Base-by-base conservation (phyloP, 2,888 invertebrate genomes). In the Shargacucullia verbasci region DNA sequence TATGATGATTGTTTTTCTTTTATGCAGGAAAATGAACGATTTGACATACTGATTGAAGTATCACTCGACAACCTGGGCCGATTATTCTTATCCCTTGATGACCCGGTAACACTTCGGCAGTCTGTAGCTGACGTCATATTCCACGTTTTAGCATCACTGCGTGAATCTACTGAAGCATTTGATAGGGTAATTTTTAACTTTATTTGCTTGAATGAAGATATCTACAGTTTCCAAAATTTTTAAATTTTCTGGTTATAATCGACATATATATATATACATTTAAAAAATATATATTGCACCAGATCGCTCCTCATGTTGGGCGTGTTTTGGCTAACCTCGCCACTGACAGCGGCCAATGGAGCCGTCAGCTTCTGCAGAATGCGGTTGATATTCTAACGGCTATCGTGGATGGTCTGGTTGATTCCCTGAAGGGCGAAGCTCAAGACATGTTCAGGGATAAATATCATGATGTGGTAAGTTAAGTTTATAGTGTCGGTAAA, bases 101-200 rank as follows among this genome's bases (percentile, higher is more conserved):
- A 95, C 38, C 95, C 95, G 0, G 88, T 94, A 2, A 80, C 94
- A 3, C 91, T 96, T 1, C 93, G 94, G 2, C 85, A 84, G 57
- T 94, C 94, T 35, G 94, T 95, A 0, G 95, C 95, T 0, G 94
- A 95, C 1, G 95, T 96, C 37, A 95, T 96, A 5, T 94, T 96
- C 66, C 94, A 96, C 63, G 95, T 97, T 80, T 81, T 97, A 11
- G 94, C 95, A 0, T 95, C 95, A 0, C 89, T 95, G 63, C 95
- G 96, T 44, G 95, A 96, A 45, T 95, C 95, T 3, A 94, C 94
- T 0, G 94, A 94, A 33, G 94, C 95, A 14, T 95, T 96, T 65
- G 95, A 95, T 68, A 95, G 95, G 91, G 95, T 96, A 76, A 35
- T 34, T 10, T n/a, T 13, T 31, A 44, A 33, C 43, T 35, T 20